Conservation (phyloP, 2,888 invertebrate genomes). For the Parnassius smintheus region DNA sequence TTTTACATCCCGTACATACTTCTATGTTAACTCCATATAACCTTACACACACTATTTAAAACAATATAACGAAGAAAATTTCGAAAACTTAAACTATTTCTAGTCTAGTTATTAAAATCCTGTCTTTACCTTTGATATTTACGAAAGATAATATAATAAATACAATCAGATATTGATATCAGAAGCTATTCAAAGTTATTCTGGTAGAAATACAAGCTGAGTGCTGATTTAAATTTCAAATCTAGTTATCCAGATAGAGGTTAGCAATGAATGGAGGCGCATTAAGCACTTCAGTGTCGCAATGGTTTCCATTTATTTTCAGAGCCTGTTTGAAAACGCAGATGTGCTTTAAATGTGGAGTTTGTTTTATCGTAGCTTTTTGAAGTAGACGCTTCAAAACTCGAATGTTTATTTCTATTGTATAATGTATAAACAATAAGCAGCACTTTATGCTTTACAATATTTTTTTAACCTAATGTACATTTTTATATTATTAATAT, state of each 20-base stretch:
- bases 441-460: too few species aligned
- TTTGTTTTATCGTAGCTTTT: constrained; percentile 14
- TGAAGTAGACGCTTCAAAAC: constrained; percentile 9
- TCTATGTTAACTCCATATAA: too few species aligned
- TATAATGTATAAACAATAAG: too few species aligned
- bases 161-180: constrained; percentile 23
- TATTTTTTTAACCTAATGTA: too few species aligned
- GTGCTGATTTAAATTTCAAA: constrained; percentile 73
- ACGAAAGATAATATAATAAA: background rate
- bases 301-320: constrained; percentile 23
- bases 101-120: too few species aligned
- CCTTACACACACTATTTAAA: too few species aligned
- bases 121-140: background rate
- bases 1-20: too few species aligned
- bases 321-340: constrained; percentile 16
- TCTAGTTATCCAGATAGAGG: constrained; percentile 68
- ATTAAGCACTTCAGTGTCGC: constrained; percentile 36
- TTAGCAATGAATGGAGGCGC: constrained; percentile 56
- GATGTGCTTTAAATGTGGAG: constrained; percentile 23
- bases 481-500: too few species aligned
- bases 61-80: too few species aligned
- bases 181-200: constrained; percentile 15
- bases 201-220: constrained; percentile 19
- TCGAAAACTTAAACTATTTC: too few species aligned
- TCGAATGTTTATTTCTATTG: background rate